Base-by-base conservation (phyloP, 2,888 invertebrate genomes). In the Dinocampus coccinellae region DNA sequence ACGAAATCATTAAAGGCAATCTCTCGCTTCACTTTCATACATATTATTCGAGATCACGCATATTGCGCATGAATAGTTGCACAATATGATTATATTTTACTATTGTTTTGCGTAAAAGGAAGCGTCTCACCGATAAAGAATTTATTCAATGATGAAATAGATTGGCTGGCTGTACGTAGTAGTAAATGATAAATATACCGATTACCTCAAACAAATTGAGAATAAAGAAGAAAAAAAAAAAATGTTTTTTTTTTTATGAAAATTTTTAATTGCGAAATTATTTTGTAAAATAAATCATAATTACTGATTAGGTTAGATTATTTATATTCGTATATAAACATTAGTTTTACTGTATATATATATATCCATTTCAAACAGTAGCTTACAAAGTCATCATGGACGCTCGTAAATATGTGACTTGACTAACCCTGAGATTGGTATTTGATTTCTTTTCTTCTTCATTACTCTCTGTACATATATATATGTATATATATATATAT, bases 91-190 rank as follows among this genome's bases (percentile, higher is more conserved):
- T 60, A 34, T 55, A 63, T 55, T 20, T 26, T 33, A 6, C 53
- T 69, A 69, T 74, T 72, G 71, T 55, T 73, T 36, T 67, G 74
- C 75, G 71, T 74, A 77, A 77, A 77, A 75, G 75, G 75, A 77
- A 75, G 72, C 72, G 67, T 75, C 76, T 73, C 72, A 72, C 72
- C 73, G 73, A 75, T 77, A 76, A 73, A 72, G 73, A 75, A 70
- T 70, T 70, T n/a, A 26, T 75, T 72, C 71, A 61, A 75, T 70
- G 69, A 64, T 64, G 69, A 53, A 74, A 73, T 72, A 60, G 66
- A 55, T 53, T 47, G 36, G n/a, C n/a, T n/a, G n/a, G n/a, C n/a
- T n/a, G 2, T 47, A 7, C 3, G 13, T n/a, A 6, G 3, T 42
- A 1, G 16, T 16, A 47, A n/a, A 47, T 47, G 47, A 47, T 47